Evolutionary conservation across 1,140 invertebrate genomes (phyloP).

Genomic region (Drosophila oshimai): DNA sequence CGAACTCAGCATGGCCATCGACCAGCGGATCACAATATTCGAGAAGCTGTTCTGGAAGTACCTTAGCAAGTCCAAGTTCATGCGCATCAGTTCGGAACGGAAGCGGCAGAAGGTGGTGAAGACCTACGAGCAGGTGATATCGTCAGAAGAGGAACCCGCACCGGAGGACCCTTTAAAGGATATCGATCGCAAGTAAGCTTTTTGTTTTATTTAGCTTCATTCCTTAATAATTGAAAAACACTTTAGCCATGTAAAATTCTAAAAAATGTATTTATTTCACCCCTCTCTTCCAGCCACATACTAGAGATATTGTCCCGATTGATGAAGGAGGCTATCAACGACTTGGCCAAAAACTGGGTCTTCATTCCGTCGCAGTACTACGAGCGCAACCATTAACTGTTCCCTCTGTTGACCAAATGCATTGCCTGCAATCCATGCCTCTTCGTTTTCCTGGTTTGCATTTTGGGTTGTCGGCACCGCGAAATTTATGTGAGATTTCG

Average conservation of each 20-base stretch:
- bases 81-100: constrained; percentile 54
- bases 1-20: constrained; percentile 67
- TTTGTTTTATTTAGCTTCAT: too few relatives aligned
- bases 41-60: constrained; percentile 80
- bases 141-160: not conserved
- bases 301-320: constrained; percentile 53
- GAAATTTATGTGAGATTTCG: constrained; percentile 61
- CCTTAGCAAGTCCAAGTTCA: constrained; percentile 69
- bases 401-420: constrained; percentile 11
- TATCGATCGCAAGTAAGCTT: constrained; percentile 47
- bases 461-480: constrained; percentile 26
- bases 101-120: constrained; percentile 30
- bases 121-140: constrained; percentile 50
- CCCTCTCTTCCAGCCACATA: constrained; percentile 32
- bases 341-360: constrained; percentile 72
- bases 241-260: too few relatives aligned
- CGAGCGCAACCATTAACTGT: constrained; percentile 36
- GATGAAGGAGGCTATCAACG: constrained; percentile 59
- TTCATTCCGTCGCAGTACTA: constrained; percentile 69
- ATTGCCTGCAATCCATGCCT: constrained; percentile 16
- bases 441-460: not conserved
- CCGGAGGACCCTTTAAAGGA: not conserved
- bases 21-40: constrained; percentile 70
- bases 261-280: not conserved
- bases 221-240: too few relatives aligned